phyloP scores from a whole-genome alignment of 2,797 vertebrate genomes.

The Cyclura pinguis region DNA sequence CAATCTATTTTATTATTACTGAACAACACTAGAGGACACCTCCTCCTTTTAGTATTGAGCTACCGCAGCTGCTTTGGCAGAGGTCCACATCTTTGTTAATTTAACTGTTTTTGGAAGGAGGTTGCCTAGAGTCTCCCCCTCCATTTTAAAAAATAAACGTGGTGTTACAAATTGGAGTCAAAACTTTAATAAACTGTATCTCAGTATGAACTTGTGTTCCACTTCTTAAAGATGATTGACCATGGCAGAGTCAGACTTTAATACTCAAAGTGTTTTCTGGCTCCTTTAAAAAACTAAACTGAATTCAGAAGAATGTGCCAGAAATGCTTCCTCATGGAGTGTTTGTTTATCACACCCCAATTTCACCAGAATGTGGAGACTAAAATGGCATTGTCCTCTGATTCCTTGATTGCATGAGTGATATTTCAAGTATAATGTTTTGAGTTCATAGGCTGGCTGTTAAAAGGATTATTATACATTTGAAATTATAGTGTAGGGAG shows the following conservation, averaged over 20 bases:
- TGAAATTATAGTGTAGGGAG: neutral
- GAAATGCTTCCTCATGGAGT: neutral
- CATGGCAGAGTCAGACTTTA: neutral
- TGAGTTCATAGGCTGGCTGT: neutral
- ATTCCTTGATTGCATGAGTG: neutral
- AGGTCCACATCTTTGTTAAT: conserved; percentile 34
- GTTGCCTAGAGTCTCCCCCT: conserved; percentile 7
- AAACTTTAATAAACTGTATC: neutral
- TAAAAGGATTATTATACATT: neutral
- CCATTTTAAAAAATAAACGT: neutral
- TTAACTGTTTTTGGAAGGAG: conserved; percentile 47
- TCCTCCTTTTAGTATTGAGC: conserved; percentile 52
- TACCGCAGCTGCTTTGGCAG: conserved; percentile 30
- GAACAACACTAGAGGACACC: conserved; percentile 24
- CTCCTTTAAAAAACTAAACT: neutral
- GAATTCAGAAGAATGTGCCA: neutral
- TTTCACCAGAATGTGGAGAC: neutral
- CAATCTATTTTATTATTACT: conserved; percentile 45
- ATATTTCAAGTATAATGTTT: neutral
- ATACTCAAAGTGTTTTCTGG: neutral
- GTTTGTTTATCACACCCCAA: neutral
- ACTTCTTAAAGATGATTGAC: neutral
- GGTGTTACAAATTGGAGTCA: conserved; percentile 10
- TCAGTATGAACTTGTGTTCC: conserved; percentile 4
- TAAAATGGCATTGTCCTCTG: neutral